These are phyloP conservation scores for Danio kyathit DNA, from an alignment of 2,797 vertebrate species.

Conservation along the genomic window DNA sequence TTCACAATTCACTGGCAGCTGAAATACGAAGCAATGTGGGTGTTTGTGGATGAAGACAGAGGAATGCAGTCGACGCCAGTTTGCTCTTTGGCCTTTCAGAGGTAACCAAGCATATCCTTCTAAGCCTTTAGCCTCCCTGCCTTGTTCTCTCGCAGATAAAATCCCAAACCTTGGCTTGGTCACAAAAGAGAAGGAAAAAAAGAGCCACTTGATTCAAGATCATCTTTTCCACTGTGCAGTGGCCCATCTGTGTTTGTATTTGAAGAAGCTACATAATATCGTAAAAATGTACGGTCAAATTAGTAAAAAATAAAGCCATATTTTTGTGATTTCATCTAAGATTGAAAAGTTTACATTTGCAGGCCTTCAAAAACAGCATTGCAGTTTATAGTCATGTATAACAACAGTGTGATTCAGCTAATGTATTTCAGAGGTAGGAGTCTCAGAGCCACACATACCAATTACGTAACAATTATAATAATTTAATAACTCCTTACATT, in stretches of 20 bases:
- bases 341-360: no score
- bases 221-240: not conserved
- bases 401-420: no score
- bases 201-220: not conserved
- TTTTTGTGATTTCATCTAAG: not conserved
- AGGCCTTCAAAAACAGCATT: no score
- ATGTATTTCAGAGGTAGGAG: no score
- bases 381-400: no score
- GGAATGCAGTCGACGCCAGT: slow-evolving; percentile 59
- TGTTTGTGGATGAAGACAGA: slow-evolving; percentile 31
- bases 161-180: slow-evolving; percentile 44
- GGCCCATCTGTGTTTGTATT: not conserved
- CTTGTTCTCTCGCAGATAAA: slow-evolving; percentile 56
- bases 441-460: no score
- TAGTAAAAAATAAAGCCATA: not conserved
- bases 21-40: not conserved
- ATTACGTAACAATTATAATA: no score
- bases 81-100: slow-evolving; percentile 64
- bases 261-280: not conserved
- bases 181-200: slow-evolving; percentile 5
- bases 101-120: slow-evolving; percentile 63
- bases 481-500: no score
- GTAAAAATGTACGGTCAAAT: not conserved
- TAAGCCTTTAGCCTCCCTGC: slow-evolving; percentile 51
- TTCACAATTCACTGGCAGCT: not conserved